Evolutionary conservation across 2,113 vertebrate genomes (phyloP), one percentile per base, ranked within the genome.

Genomic region (Ciconia boyciana): DNA sequence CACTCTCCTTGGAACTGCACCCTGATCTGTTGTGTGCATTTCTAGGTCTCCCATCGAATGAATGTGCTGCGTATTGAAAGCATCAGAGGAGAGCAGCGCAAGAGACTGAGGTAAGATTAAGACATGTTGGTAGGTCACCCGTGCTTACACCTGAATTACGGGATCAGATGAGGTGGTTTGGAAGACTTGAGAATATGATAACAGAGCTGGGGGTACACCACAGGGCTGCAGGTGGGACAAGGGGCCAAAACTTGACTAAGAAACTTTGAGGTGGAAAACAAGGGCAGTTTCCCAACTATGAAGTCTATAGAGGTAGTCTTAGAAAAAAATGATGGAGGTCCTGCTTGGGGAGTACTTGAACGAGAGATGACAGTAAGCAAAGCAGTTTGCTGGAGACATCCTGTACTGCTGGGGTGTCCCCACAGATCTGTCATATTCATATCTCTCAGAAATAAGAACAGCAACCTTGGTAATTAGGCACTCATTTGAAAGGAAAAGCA

Each of bases 121-220:
- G 39, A 20, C 17, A 2, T 2, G 7, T n/a, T 66, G 43, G 9
- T 55, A 49, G n/a, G 10, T 81, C 29, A 83, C 11, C 49, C 0
- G 0, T 34, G 49, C 49, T 86, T 74, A 7, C 16, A 29, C 17
- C 28, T 54, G 25, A 68, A 1, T 61, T 71, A 48, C 0, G 2
- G 46, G 39, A 15, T 28, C 2, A 2, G 17, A 25, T 0, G 7
- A 75, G 55, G 15, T 41, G 16, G 22, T 80, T 78, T 87, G 66
- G 75, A 72, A 91, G 61, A 60, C 3, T 7, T 49, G n/a, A 21
- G 19, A 61, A 60, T 55, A 61, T 34, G 1, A 3, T 46, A 55
- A 62, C 29, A 44, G 70, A 71, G 75, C 12, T 55, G 13, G 31
- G 16, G 61, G 20, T 69, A 41, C 18, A 31, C 15, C 6, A 2